These are phyloP conservation scores for Thymallus thymallus DNA, from an alignment of 2,113 vertebrate genomes.

Conservation along the genomic window DNA sequence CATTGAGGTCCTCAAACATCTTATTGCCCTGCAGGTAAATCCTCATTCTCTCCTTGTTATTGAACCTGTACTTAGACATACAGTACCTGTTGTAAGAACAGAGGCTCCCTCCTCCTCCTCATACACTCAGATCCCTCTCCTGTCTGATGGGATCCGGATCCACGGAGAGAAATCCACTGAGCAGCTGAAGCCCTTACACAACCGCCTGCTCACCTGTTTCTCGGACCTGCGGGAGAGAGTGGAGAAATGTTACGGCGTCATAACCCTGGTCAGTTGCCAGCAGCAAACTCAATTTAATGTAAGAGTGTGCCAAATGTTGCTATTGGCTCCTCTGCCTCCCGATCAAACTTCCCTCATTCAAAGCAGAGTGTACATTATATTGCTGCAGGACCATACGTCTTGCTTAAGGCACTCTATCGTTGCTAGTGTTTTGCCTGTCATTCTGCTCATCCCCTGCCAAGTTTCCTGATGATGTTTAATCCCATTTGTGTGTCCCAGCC, in stretches of 20 bases:
- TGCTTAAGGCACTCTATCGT: conserved; percentile 41
- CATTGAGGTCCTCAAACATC: conserved; percentile 87
- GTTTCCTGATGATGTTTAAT: conserved; percentile 56
- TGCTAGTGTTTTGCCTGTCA: conserved; percentile 45
- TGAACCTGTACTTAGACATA: conserved; percentile 1
- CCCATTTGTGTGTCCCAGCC: conserved; percentile 77
- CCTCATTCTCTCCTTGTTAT: conserved; percentile 1
- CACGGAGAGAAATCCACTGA: conserved; percentile 92
- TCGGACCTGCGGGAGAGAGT: conserved; percentile 88
- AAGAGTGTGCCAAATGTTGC: conserved; percentile 51
- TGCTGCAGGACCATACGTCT: conserved; percentile 60
- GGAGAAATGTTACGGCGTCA: conserved; percentile 89
- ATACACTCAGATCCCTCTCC: conserved; percentile 81
- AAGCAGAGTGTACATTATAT: conserved; percentile 53
- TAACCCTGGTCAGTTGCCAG: conserved; percentile 82
- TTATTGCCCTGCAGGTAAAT: conserved; percentile 90
- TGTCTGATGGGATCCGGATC: conserved; percentile 89
- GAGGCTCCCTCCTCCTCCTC: background rate
- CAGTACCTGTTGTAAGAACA: background rate
- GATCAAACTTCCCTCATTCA: conserved; percentile 60
- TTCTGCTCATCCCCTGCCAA: conserved; percentile 54
- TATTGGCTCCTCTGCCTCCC: conserved; percentile 53
- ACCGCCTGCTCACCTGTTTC: conserved; percentile 85
- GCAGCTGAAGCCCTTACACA: conserved; percentile 89
- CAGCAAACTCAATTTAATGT: conserved; percentile 58